Evolutionary conservation across 2,797 vertebrate genomes (phyloP), one percentile per base, ranked within the genome.

Genomic region (Capromys pilorides): DNA sequence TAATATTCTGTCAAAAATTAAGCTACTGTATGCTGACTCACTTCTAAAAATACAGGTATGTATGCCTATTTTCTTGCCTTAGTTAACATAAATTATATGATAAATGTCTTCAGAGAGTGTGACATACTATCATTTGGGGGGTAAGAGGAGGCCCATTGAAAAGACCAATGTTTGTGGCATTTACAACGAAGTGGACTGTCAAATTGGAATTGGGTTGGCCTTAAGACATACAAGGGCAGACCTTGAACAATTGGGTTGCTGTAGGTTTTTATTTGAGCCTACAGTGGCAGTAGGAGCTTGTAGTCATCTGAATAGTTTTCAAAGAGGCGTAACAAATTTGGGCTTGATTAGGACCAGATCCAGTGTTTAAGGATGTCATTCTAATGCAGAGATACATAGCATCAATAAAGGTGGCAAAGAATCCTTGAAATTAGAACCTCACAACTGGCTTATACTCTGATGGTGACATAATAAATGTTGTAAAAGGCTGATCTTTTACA

Each of bases 41-140:
- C 0, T 16, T 36, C 6, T 61, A 26, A 95, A 96, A 96, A 96
- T 87, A 16, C 22, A 94, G 93, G 98, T 98, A 98, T 75, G 97
- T 83, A 22, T 93, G 64, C 21, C 6, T 39, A 6, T 73, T 95
- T 85, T 18, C 83, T 93, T 77, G 54, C 95, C 54, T 78, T 96
- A 19, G n/a, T 81, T 93, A 94, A 49, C 21, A 84, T 87, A 88
- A 84, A 36, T 67, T 21, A 73, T 24, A 84, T 90, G 61, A n/a
- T 64, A 89, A 89, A 57, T 87, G 1, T 19, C 36, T 51, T 73
- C 10, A 33, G 57, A 86, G 5, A 2, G 13, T 81, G 8, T 13
- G 36, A 4, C 73, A 13, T 57, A 14, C 3, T 57, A 57, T 57
- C 54, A 54, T 75, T 94, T 91, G 8, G 5, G 66, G 21, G 1